These are phyloP conservation scores for Tragelaphus strepsiceros DNA, from an alignment of 2,113 vertebrate species.

Conservation along the genomic window DNA sequence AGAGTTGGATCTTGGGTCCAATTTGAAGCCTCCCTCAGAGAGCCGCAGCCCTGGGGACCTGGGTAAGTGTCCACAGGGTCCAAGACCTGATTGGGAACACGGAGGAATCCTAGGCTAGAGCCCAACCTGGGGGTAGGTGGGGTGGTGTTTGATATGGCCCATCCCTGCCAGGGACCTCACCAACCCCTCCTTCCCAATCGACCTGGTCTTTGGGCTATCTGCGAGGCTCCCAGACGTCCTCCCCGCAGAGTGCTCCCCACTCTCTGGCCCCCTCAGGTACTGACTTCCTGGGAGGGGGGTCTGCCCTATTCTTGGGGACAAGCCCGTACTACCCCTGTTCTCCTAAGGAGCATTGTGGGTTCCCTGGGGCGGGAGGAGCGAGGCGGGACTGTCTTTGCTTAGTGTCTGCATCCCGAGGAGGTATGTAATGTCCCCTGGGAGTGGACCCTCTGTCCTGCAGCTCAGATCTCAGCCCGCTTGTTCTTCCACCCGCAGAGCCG, in stretches of 20 bases:
- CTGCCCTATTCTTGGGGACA: neutral
- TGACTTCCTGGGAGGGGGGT: neutral
- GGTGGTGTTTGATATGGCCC: too few species aligned
- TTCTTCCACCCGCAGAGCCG: slow-evolving; percentile 63
- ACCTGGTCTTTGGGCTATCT: neutral
- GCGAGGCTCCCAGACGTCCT: neutral
- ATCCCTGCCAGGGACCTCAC: neutral
- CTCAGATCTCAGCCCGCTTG: neutral
- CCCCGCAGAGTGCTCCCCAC: neutral
- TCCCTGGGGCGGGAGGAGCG: neutral
- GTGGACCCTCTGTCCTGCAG: neutral
- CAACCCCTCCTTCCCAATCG: neutral
- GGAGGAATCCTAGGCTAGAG: neutral
- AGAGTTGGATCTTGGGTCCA: neutral
- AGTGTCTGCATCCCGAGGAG: neutral
- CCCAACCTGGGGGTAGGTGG: neutral
- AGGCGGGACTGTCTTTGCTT: neutral
- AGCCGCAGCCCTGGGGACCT: slow-evolving; percentile 84
- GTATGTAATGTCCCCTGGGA: neutral
- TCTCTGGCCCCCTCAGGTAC: neutral
- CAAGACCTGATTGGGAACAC: neutral
- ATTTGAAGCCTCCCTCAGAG: slow-evolving; percentile 78
- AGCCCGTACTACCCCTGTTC: neutral
- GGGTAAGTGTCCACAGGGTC: slow-evolving; percentile 77
- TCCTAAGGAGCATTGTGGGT: neutral